Conservation (phyloP, 2,797 vertebrate species). For the Rhinichthys osculus region DNA sequence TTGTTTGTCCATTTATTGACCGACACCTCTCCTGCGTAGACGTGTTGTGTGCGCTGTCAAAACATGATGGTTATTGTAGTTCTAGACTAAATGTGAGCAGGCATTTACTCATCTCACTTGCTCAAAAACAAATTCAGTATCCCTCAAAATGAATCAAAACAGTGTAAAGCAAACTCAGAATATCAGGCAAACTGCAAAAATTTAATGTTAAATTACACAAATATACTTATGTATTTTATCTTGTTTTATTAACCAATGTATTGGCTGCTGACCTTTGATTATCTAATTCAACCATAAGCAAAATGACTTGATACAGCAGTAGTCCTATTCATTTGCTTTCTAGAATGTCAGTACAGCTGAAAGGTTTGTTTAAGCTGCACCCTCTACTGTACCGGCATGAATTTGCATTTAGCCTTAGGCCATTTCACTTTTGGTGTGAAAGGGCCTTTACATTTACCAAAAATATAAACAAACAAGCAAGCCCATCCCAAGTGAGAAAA, state of each 20-base stretch:
- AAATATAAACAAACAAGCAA: neutral
- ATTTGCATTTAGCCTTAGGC: neutral
- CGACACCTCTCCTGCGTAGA: too few species aligned
- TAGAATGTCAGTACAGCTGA: neutral
- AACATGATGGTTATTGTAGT: too few species aligned
- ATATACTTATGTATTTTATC: neutral
- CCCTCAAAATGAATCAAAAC: neutral
- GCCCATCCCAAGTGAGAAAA: neutral
- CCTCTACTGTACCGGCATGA: too few species aligned
- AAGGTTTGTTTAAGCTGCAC: neutral
- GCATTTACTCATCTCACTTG: too few species aligned
- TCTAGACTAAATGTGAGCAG: too few species aligned
- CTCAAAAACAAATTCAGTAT: neutral
- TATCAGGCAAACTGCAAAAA: neutral
- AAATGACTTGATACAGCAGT: too few species aligned
- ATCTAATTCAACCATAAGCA: neutral
- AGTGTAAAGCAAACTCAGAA: neutral
- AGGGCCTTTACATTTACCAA: neutral
- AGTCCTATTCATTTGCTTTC: neutral
- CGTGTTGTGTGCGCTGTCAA: too few species aligned
- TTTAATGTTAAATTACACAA: neutral
- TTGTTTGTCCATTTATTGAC: too few species aligned
- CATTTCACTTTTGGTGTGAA: neutral
- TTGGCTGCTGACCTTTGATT: neutral
- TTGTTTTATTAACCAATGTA: too few species aligned